Evolutionary conservation across 2,888 invertebrate genomes (phyloP), one percentile per base, ranked within the genome.

Genomic region (Lochmaea crataegi): DNA sequence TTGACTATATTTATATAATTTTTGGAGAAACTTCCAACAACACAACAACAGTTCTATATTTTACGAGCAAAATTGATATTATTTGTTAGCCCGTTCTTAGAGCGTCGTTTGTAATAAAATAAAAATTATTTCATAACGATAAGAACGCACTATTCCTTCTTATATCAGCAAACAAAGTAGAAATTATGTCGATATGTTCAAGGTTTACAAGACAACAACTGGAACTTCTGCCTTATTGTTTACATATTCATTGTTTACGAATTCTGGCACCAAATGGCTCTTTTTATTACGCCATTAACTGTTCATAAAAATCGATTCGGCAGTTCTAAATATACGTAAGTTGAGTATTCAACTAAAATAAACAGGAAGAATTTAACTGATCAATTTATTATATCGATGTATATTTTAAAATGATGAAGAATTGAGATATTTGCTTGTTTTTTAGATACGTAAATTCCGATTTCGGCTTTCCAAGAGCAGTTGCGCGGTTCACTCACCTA

Each of bases 271-370:
- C 74, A 71, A 53, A 71, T 71, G 64, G 38, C 58, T 70, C 45
- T 53, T 58, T 74, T 71, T 74, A 71, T 68, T 41, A 56, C 18
- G 41, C 65, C 48, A 66, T 74, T 70, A 67, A 74, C 68, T 63
- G 74, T 22, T 57, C 63, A 71, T 74, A 58, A 72, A 73, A 74
- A 70, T 71, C 71, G 70, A 74, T 71, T 74, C 7, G 22, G 63
- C 45, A 63, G 32, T 56, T 51, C n/a, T 53, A 42, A 67, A 73
- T 66, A 71, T 51, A 74, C 71, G 67, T 57, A 14, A 74, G 45
- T 68, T 26, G 51, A 68, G 57, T 45, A 51, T 72, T 61, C 42
- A 11, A 41, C 41, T 32, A 22, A 68, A 48, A 63, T 68, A 64
- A 72, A 72, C 61, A 41, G 42, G 3, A 42, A 12, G 2, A 18